Evolutionary conservation across 1,140 invertebrate genomes (phyloP).

Genomic region (Pseudomyrmex flavicornis): DNA sequence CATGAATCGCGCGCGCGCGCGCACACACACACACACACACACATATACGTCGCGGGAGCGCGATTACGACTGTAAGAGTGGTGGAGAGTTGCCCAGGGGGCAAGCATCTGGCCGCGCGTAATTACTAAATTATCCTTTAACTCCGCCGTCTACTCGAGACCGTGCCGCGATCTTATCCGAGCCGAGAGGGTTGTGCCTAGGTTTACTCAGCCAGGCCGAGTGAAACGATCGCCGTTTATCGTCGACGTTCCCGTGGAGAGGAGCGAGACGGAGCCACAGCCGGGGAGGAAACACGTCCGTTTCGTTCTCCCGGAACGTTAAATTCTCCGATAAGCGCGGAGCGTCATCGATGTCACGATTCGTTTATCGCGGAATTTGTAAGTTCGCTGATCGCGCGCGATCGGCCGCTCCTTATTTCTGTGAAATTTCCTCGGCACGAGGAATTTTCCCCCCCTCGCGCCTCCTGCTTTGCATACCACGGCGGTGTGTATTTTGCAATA

Average conservation of each 20-base stretch:
- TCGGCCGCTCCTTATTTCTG: neutral
- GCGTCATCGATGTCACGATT: slow-evolving; percentile 37
- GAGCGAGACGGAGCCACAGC: slow-evolving; percentile 24
- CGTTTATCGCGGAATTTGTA: slow-evolving; percentile 26
- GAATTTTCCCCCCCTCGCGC: too few species aligned
- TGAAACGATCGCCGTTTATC: slow-evolving; percentile 72
- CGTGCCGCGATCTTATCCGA: slow-evolving; percentile 73
- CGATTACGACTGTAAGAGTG: slow-evolving; percentile 67
- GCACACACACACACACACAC: slow-evolving; percentile 2
- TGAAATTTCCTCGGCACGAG: neutral
- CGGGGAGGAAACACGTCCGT: slow-evolving; percentile 1
- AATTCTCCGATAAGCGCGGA: slow-evolving; percentile 44
- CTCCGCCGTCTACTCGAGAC: slow-evolving; percentile 71
- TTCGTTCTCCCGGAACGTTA: slow-evolving; percentile 40
- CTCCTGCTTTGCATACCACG: too few species aligned
- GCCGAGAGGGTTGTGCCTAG: slow-evolving; percentile 69
- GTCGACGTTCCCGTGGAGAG: slow-evolving; percentile 37
- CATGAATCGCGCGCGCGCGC: too few species aligned
- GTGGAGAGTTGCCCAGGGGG: slow-evolving; percentile 63
- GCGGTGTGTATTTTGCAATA: too few species aligned
- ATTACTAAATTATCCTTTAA: slow-evolving; percentile 76
- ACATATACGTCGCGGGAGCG: slow-evolving; percentile 28
- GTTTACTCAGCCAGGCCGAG: slow-evolving; percentile 64
- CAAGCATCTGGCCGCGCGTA: slow-evolving; percentile 72
- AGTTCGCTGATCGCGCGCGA: neutral